phyloP scores from a whole-genome alignment of 1,140 invertebrate species.

The Aphaenogaster rudis region DNA sequence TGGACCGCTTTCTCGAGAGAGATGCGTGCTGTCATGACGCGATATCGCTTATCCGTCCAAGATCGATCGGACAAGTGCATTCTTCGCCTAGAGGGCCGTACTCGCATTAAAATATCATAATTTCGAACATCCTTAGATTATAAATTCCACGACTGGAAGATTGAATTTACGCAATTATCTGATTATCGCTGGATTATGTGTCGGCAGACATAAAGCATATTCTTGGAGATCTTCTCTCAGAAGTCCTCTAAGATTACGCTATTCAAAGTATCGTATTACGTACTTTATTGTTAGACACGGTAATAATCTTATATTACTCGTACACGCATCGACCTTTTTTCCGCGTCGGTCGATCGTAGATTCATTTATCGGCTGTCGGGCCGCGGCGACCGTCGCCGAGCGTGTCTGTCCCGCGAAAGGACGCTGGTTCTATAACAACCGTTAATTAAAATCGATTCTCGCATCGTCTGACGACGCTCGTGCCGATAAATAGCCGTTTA shows the following conservation, averaged over 20 bases:
- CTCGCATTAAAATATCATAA: not conserved
- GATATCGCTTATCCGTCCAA: not conserved
- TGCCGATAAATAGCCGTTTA: constrained; percentile 30
- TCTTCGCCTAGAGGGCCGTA: not conserved
- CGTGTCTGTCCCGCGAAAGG: not conserved
- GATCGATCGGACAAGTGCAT: not conserved
- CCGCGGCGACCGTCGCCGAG: not conserved
- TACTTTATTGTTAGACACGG: constrained; percentile 20
- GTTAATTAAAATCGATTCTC: constrained; percentile 34
- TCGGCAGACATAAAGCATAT: not conserved
- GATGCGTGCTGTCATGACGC: not conserved
- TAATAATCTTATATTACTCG: constrained; percentile 30
- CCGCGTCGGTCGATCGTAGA: not conserved
- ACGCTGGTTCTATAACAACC: constrained; percentile 11
- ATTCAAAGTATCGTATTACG: constrained; percentile 9
- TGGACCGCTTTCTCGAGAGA: not conserved
- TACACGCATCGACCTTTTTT: constrained; percentile 5
- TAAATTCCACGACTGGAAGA: not conserved
- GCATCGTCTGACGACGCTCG: not conserved
- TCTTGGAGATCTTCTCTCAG: not conserved
- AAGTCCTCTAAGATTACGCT: not conserved
- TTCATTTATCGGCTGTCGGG: not conserved
- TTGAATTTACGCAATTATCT: constrained; percentile 8
- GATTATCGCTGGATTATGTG: not conserved
- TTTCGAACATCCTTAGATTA: not conserved